Base-by-base conservation (phyloP, 2,888 invertebrate species). In the Bugulina stolonifera region DNA sequence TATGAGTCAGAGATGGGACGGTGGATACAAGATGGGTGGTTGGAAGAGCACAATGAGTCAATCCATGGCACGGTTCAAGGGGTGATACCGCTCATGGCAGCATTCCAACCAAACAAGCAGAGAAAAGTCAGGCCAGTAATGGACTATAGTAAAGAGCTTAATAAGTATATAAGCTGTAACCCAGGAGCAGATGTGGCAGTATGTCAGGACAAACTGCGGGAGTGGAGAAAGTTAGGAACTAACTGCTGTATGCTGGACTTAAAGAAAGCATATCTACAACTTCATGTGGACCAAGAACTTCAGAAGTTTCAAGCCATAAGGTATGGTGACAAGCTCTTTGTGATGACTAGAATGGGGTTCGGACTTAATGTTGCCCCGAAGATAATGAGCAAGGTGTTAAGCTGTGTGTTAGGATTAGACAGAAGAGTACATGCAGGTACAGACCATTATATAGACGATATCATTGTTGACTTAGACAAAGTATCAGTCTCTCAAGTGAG, bases 321-420 rank as follows among this genome's bases (percentile, higher is more conserved):
- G 3, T 72, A 35, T 27, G 3, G 27, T 14, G 32, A 25, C 27
- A 69, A 25, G 29, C 14, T 25, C 22, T 72, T 25, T 71, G 34
- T 35, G 3, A 34, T 72, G 34, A 72, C 72, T 43, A 18, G 72
- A 23, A 32, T 72, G 32, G 72, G 72, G 5, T 72, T 70, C 35
- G 72, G 72, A 23, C 34, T 71, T 5, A 72, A 72, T 72, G 72
- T 72, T 1, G 69, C 72, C 35, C 72, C 72, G 32, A 69, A 55
- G 29, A 72, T 72, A 54, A 72, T 72, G 69, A n/a, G 72, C 3
- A 54, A 54, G 25, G 43, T 72, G 3, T 14, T 72, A n/a, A 32
- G 29, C 54, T 72, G 32, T 32, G 71, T 72, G 29, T 32, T 71
- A 10, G 71, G 18, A 35, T 10, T 71, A 10, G 35, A 69, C 29